phyloP scores from a whole-genome alignment of 2,797 vertebrate genomes.

The Tiaroga cobitis region DNA sequence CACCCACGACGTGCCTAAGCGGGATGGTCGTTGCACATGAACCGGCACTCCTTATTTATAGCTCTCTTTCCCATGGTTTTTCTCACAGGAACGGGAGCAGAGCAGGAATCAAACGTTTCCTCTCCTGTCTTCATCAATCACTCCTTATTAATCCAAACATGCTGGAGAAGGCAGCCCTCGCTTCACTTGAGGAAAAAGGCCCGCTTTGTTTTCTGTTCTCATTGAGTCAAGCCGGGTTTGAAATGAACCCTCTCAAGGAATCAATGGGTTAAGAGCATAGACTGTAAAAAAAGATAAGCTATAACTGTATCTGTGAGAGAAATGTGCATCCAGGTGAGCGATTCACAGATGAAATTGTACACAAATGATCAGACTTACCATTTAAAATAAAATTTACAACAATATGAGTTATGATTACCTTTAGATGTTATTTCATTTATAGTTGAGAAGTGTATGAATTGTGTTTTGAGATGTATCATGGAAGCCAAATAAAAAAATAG shows the following conservation, averaged over 20 bases:
- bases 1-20: slow-evolving; percentile 43
- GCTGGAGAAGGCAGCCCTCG: slow-evolving; percentile 45
- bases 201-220: slow-evolving; percentile 57
- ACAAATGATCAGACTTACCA: not conserved
- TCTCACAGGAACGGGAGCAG: slow-evolving; percentile 78
- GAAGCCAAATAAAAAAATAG: not conserved
- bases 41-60: slow-evolving; percentile 76
- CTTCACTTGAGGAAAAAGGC: slow-evolving; percentile 51
- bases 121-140: slow-evolving; percentile 76
- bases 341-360: not conserved
- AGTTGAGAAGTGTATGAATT: too few relatives aligned
- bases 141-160: slow-evolving; percentile 72
- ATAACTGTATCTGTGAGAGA: slow-evolving; percentile 10
- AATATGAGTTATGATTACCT: not conserved
- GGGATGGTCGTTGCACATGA: slow-evolving; percentile 57
- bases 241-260: slow-evolving; percentile 41
- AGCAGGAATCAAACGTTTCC: slow-evolving; percentile 75
- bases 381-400: not conserved
- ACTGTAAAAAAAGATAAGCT: slow-evolving; percentile 6
- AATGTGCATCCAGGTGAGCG: slow-evolving; percentile 6
- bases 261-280: slow-evolving; percentile 13
- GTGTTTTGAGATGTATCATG: not conserved
- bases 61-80: slow-evolving; percentile 74
- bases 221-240: slow-evolving; percentile 35
- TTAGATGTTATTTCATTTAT: not conserved